phyloP scores from a whole-genome alignment of 2,113 vertebrate species.

The Noturus placidus region DNA sequence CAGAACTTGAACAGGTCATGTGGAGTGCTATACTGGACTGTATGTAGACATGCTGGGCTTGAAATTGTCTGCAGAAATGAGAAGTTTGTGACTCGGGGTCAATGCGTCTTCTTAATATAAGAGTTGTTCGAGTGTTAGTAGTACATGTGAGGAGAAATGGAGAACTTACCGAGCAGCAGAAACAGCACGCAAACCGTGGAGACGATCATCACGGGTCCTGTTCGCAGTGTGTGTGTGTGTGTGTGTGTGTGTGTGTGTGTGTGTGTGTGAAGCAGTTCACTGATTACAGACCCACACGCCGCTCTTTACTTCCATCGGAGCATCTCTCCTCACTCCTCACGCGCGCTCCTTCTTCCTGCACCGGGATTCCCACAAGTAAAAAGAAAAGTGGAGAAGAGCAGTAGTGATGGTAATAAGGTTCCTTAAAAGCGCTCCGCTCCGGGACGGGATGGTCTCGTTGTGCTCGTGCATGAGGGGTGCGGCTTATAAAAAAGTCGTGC shows the following conservation, averaged over 20 bases:
- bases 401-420: background rate
- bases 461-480: background rate
- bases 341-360: background rate
- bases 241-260: background rate
- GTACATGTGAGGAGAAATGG: background rate
- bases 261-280: slow-evolving; percentile 30
- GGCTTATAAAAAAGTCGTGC: background rate
- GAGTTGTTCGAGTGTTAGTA: background rate
- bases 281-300: slow-evolving; percentile 27
- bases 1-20: background rate
- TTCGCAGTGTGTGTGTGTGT: background rate
- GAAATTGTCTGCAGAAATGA: background rate
- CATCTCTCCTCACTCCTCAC: slow-evolving; percentile 50
- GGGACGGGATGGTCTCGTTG: background rate
- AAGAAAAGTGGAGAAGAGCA: background rate
- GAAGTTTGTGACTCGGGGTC: background rate
- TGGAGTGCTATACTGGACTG: no score
- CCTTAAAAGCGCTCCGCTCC: background rate
- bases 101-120: background rate
- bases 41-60: background rate
- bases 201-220: slow-evolving; percentile 81
- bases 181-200: slow-evolving; percentile 80
- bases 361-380: background rate
- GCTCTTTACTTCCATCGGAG: slow-evolving; percentile 61
- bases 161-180: slow-evolving; percentile 90